phyloP scores from a whole-genome alignment of 2,113 vertebrate species.

The Halcyon senegalensis region DNA sequence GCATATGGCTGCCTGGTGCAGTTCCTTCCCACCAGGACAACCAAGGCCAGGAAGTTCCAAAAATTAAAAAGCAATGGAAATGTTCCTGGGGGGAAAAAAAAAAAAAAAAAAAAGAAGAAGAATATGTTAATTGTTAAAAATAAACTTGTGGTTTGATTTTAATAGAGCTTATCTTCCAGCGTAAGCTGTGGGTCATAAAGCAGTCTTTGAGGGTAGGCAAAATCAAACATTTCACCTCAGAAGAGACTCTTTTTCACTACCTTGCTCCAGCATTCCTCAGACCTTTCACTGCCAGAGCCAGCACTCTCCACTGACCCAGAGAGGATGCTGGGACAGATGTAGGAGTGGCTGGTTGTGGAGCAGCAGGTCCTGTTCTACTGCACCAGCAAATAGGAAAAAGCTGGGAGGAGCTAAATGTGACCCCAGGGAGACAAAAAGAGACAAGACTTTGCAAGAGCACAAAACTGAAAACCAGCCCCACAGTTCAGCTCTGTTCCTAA shows the following conservation, averaged over 20 bases:
- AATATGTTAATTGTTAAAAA: background rate
- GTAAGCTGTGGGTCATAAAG: background rate
- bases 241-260: background rate
- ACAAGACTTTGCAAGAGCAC: background rate
- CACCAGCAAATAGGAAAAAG: background rate
- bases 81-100: background rate
- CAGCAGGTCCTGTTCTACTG: background rate
- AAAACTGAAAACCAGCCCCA: background rate
- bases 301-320: background rate
- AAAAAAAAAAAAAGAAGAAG: too few species aligned
- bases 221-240: background rate
- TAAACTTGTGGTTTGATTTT: background rate
- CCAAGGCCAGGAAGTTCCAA: accelerated
- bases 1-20: background rate
- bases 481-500: background rate
- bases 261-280: background rate
- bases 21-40: background rate
- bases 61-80: background rate
- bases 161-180: background rate
- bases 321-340: background rate
- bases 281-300: background rate
- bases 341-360: background rate
- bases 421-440: background rate
- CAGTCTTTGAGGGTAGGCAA: background rate
- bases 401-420: background rate